Conservation (phyloP, 2,888 invertebrate genomes). For the Xylocampa areola region DNA sequence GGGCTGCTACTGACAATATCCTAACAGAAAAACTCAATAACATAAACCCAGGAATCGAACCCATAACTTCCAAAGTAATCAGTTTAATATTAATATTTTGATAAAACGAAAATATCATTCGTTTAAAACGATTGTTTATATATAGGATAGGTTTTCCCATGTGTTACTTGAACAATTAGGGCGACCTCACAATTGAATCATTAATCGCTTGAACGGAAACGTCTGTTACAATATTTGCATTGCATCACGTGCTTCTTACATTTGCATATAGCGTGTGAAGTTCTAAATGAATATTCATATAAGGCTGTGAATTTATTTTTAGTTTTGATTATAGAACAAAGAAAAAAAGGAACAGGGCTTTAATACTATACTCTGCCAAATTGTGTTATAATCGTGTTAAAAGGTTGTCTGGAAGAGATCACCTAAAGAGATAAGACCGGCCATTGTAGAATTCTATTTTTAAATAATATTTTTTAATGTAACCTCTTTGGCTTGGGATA, state of each 20-base stretch:
- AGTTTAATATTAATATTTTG: neutral
- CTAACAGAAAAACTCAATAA: too few species aligned
- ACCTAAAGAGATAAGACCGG: too few species aligned
- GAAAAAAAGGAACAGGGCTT: too few species aligned
- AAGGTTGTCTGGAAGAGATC: too few species aligned
- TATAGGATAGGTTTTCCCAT: conserved; percentile 6
- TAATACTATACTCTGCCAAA: too few species aligned
- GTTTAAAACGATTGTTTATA: conserved; percentile 2
- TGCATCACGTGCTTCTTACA: conserved; percentile 34
- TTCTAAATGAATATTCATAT: conserved; percentile 26
- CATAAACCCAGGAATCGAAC: too few species aligned
- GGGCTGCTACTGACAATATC: too few species aligned
- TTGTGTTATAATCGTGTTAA: too few species aligned
- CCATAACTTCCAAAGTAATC: neutral
- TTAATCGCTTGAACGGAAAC: conserved; percentile 31
- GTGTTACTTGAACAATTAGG: conserved; percentile 28
- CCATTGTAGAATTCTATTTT: too few species aligned
- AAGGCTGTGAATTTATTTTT: conserved; percentile 15
- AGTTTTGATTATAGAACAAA: too few species aligned
- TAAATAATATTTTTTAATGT: too few species aligned
- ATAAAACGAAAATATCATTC: neutral
- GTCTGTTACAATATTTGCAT: conserved; percentile 9
- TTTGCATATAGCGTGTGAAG: conserved; percentile 23
- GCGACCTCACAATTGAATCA: conserved; percentile 24
- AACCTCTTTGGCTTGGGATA: too few species aligned